Evolutionary conservation across 2,888 invertebrate species (phyloP).

Genomic region (Scaptomyza reducta): DNA sequence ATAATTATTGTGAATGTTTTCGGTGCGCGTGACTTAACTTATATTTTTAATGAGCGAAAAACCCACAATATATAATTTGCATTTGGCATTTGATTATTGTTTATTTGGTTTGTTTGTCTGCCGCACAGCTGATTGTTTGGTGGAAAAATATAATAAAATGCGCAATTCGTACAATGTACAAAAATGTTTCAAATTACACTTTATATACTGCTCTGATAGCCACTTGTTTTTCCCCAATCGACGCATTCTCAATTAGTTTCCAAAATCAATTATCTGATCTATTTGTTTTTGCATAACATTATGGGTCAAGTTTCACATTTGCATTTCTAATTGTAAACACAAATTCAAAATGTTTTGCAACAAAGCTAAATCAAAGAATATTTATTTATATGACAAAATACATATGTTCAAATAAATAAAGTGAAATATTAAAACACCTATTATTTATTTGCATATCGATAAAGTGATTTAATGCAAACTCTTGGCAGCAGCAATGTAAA

Average conservation of each 20-base stretch:
- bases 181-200: background rate
- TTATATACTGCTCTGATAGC: background rate
- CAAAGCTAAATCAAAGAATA: constrained; percentile 18
- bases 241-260: constrained; percentile 6
- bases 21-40: constrained; percentile 26
- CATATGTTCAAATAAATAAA: background rate
- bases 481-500: background rate
- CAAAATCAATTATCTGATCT: constrained; percentile 48
- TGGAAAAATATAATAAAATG: constrained; percentile 3
- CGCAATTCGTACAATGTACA: background rate
- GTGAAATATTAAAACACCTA: background rate
- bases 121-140: background rate
- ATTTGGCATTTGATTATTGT: constrained; percentile 36
- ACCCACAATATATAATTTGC: constrained; percentile 42
- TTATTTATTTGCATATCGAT: constrained; percentile 22
- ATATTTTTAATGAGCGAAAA: constrained; percentile 28
- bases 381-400: constrained; percentile 18
- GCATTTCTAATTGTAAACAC: constrained; percentile 52
- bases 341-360: constrained; percentile 14
- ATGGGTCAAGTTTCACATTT: constrained; percentile 46
- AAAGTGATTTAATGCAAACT: constrained; percentile 17
- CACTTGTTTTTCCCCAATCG: background rate
- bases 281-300: constrained; percentile 40
- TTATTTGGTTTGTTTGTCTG: constrained; percentile 14
- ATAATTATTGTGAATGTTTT: constrained; percentile 36